Evolutionary conservation across 2,113 vertebrate species (phyloP).

Genomic region (Hippocampus barbouri): DNA sequence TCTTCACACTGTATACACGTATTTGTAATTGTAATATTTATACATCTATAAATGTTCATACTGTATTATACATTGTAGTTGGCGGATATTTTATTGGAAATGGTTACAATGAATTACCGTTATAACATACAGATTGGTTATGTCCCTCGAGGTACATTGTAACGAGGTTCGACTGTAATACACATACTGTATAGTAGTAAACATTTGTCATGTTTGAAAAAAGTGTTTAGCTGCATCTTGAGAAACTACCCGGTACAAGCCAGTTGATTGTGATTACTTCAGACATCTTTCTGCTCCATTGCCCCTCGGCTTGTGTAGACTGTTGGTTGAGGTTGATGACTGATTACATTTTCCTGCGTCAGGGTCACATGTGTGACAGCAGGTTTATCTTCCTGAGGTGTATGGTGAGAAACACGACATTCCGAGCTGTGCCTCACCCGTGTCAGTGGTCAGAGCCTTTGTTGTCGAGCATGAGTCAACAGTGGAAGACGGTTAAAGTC

Average conservation of each 20-base stretch:
- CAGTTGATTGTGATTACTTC: neutral
- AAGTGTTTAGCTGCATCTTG: neutral
- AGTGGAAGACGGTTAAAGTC: neutral
- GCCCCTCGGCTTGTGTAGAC: neutral
- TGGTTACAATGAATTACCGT: too few relatives aligned
- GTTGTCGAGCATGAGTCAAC: neutral
- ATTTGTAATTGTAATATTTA: too few relatives aligned
- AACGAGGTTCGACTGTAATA: too few relatives aligned
- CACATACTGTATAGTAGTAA: neutral
- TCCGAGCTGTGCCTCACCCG: neutral
- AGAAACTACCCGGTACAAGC: neutral
- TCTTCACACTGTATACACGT: too few relatives aligned
- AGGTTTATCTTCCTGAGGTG: neutral
- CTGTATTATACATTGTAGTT: too few relatives aligned
- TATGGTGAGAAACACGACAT: neutral
- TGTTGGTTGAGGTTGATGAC: slow-evolving; percentile 6
- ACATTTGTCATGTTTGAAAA: neutral
- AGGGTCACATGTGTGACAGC: neutral
- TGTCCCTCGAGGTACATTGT: too few relatives aligned
- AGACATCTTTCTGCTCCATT: neutral
- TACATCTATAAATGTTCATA: too few relatives aligned
- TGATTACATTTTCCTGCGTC: neutral
- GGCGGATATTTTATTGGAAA: too few relatives aligned
- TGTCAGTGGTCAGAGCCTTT: neutral
- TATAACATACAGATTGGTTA: too few relatives aligned